Evolutionary conservation across 2,797 vertebrate species (phyloP).

Genomic region (Strix occidentalis): DNA sequence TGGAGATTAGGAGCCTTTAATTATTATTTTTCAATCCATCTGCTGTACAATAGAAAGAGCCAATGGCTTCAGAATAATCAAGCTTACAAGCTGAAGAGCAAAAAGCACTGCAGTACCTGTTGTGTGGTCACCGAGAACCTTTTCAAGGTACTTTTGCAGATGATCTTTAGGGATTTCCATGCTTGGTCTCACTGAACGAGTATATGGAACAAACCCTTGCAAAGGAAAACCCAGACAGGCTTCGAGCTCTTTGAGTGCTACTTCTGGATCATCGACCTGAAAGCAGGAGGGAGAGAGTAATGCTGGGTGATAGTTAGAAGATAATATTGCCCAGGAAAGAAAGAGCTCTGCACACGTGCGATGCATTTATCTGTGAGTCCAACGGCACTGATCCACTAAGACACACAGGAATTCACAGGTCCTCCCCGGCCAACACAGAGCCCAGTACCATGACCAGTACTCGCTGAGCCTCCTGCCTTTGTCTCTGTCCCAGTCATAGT

Average conservation of each 20-base stretch:
- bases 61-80: neutral
- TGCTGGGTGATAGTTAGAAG: neutral
- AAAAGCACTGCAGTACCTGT: constrained; percentile 65
- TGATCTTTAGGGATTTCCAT: constrained; percentile 73
- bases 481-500: neutral
- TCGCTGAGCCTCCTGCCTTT: neutral
- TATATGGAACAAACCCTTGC: constrained; percentile 60
- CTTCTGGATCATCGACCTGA: constrained; percentile 74
- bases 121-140: constrained; percentile 48
- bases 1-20: neutral
- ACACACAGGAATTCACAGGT: neutral
- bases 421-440: neutral
- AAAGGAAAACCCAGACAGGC: constrained; percentile 75
- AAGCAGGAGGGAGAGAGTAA: neutral
- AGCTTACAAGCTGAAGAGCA: neutral
- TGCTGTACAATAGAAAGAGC: neutral
- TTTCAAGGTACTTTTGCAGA: constrained; percentile 77
- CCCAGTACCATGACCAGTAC: neutral
- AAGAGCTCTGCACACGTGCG: neutral
- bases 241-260: constrained; percentile 78
- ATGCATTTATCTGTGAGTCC: neutral
- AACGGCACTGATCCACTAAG: neutral
- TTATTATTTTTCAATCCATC: neutral
- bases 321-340: neutral
- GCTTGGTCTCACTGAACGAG: constrained; percentile 57